Conservation (phyloP, 2,113 vertebrate genomes). For the Rhineura floridana region DNA sequence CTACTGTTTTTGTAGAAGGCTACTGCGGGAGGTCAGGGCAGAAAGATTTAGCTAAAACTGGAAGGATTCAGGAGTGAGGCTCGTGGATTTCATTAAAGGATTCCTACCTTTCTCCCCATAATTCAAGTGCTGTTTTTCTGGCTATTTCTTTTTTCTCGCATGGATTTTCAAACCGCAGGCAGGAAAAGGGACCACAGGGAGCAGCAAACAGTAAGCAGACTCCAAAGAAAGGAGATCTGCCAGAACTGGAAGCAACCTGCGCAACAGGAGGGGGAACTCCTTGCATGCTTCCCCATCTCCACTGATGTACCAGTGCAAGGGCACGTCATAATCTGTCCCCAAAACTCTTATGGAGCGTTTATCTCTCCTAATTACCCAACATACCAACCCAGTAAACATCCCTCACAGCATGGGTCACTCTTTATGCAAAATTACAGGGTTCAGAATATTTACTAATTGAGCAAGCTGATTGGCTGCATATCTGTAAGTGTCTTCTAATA, state of each 20-base stretch:
- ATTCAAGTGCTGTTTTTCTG: background rate
- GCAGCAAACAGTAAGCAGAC: background rate
- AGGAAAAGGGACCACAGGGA: background rate
- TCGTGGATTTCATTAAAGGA: background rate
- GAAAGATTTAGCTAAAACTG: background rate
- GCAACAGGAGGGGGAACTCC: background rate
- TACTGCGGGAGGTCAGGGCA: no score
- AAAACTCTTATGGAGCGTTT: background rate
- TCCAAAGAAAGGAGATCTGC: background rate
- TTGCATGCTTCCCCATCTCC: background rate
- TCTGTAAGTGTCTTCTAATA: slow-evolving; percentile 23
- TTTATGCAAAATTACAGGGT: slow-evolving; percentile 20
- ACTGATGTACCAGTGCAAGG: background rate
- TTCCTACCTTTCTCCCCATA: background rate
- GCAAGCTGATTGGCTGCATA: slow-evolving; percentile 23
- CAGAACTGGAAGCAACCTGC: background rate
- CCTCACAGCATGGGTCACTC: background rate
- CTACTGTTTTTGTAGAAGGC: background rate
- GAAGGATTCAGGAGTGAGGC: background rate
- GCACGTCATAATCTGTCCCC: background rate
- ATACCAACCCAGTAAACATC: slow-evolving; percentile 12
- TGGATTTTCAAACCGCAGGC: background rate
- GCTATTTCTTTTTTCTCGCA: background rate
- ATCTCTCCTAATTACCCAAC: slow-evolving; percentile 4
- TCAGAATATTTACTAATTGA: slow-evolving; percentile 15